Evolutionary conservation across 2,113 vertebrate genomes (phyloP).

Genomic region (Microcebus tavaratra): DNA sequence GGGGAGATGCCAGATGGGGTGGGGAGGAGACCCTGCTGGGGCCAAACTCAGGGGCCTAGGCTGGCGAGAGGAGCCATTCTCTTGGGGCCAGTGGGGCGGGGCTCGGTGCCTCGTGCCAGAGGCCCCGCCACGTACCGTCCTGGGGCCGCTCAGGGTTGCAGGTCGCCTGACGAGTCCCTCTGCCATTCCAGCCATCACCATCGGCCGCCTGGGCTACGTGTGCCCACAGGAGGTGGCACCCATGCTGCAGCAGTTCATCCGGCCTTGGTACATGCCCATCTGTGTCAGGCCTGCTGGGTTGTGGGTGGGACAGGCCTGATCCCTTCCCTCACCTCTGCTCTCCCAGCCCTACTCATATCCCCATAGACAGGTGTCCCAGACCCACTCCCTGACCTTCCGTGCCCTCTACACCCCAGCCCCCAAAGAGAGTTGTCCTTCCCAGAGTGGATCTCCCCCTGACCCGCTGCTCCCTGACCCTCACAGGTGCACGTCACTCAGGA

Average conservation of each 20-base stretch:
- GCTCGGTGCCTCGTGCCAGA: slow-evolving; percentile 55
- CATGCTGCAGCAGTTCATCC: slow-evolving; percentile 96
- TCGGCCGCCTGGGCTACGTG: slow-evolving; percentile 94
- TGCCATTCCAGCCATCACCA: slow-evolving; percentile 92
- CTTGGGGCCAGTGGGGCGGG: slow-evolving; percentile 56
- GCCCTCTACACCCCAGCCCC: neutral
- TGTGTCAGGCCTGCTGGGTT: neutral
- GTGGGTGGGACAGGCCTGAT: neutral
- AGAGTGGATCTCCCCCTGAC: neutral
- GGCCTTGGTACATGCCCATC: slow-evolving; percentile 90
- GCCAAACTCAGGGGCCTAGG: neutral
- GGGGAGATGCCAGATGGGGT: neutral
- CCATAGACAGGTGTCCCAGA: too few relatives aligned
- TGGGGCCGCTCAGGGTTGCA: slow-evolving; percentile 78
- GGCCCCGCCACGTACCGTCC: slow-evolving; percentile 75
- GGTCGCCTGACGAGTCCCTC: slow-evolving; percentile 80
- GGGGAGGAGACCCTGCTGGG: neutral
- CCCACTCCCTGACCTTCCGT: neutral
- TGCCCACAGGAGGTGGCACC: slow-evolving; percentile 97
- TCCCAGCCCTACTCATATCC: neutral
- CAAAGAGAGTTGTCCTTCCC: neutral
- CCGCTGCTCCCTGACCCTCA: neutral
- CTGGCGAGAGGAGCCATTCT: neutral
- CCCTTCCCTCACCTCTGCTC: too few relatives aligned
- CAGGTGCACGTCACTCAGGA: slow-evolving; percentile 94